Conservation (phyloP, 2,888 invertebrate species). For the Drosophila eohydei region DNA sequence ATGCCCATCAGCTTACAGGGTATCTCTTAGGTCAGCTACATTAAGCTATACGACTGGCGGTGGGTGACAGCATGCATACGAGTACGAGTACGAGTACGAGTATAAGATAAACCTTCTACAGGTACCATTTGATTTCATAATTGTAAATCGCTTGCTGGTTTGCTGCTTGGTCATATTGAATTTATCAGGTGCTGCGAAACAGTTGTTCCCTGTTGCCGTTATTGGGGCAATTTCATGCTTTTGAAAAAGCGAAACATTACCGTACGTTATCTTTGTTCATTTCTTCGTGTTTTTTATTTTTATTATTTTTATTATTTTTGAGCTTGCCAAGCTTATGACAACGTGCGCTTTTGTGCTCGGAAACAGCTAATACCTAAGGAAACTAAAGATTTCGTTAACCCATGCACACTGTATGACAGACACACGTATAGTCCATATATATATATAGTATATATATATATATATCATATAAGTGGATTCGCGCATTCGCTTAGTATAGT, state of each 20-base stretch:
- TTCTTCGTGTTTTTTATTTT: constrained; percentile 14
- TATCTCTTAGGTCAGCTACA: background rate
- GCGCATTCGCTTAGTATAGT: constrained; percentile 51
- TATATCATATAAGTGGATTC: constrained; percentile 24
- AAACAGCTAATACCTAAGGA: constrained; percentile 5
- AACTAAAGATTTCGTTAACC: constrained; percentile 13
- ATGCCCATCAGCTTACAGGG: background rate
- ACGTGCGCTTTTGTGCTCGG: constrained; percentile 44
- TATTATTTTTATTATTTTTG: constrained; percentile 30
- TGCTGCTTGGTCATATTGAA: constrained; percentile 13
- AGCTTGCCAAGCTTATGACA: constrained; percentile 15
- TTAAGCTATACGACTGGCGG: background rate
- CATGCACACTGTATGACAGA: constrained; percentile 11
- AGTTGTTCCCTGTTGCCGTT: constrained; percentile 24
- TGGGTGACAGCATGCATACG: background rate
- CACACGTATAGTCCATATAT: background rate
- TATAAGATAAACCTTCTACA: constrained; percentile 15
- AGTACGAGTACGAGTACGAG: too few relatives aligned
- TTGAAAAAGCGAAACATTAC: constrained; percentile 2
- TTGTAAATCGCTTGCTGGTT: constrained; percentile 1
- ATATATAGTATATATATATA: background rate
- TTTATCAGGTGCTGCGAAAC: constrained; percentile 35
- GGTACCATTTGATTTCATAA: constrained; percentile 26
- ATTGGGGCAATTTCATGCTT: constrained; percentile 22
- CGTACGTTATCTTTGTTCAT: constrained; percentile 36